Evolutionary conservation across 2,888 invertebrate species (phyloP).

Genomic region (Drosophila maculinotata): DNA sequence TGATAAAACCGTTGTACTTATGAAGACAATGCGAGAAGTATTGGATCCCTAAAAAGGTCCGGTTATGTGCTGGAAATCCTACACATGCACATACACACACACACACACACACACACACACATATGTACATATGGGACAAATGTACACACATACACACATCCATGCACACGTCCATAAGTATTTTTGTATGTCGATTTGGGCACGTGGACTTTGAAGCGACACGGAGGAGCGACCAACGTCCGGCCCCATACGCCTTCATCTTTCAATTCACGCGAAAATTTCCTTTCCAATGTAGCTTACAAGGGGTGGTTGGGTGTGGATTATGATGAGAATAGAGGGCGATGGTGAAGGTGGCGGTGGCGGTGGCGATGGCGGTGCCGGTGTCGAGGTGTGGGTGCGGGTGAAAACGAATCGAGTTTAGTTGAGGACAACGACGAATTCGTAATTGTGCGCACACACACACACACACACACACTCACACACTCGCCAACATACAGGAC

Average conservation of each 20-base stretch:
- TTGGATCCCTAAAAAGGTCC: conserved; percentile 31
- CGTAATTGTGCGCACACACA: conserved; percentile 74
- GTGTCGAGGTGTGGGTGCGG: conserved; percentile 68
- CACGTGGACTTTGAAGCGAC: conserved; percentile 28
- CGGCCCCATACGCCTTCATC: conserved; percentile 75
- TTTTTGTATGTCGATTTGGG: conserved; percentile 23
- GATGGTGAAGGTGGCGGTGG: conserved; percentile 1
- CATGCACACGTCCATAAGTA: conserved; percentile 37
- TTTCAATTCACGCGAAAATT: conserved; percentile 82
- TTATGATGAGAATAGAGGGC: conserved; percentile 34
- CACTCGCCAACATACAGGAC: conserved; percentile 58
- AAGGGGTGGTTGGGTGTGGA: conserved; percentile 19
- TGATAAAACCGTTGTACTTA: neutral
- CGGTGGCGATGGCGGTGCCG: conserved; percentile 19
- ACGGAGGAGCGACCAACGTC: conserved; percentile 59
- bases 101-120: conserved; percentile 20
- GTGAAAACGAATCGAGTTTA: conserved; percentile 76
- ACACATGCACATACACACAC: conserved; percentile 42
- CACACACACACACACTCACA: conserved; percentile 50
- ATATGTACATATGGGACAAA: too few relatives aligned
- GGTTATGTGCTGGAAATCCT: conserved; percentile 50
- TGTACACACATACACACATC: conserved; percentile 11
- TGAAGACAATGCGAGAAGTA: conserved; percentile 64
- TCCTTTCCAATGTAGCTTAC: conserved; percentile 62
- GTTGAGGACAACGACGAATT: conserved; percentile 76